Base-by-base conservation (phyloP, 2,888 invertebrate species). In the Polyommatus icarus region DNA sequence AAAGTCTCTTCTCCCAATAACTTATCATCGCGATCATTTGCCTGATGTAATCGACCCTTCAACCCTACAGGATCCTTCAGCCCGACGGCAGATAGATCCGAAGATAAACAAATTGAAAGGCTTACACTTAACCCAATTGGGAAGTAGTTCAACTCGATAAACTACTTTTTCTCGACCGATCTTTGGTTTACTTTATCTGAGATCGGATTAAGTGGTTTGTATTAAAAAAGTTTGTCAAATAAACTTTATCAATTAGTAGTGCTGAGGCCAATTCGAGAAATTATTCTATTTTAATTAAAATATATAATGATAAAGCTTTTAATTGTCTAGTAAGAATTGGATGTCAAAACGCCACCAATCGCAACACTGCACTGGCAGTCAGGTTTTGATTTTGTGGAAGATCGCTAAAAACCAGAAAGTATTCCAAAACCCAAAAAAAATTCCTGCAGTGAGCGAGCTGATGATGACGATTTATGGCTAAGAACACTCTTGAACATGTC, bases 21-120 rank as follows among this genome's bases (percentile, higher is more conserved):
- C 20, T 59, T 59, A 59, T 59, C 20, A 57, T 57, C n/a, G 46
- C 46, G n/a, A 59, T n/a, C 59, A 20, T 59, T 20, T 7, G 61
- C 20, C 24, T 24, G 61, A 67, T 67, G 61, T 67, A 24, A 67
- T 67, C 4, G 61, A 67, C 20, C 3, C 61, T 67, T 67, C 6
- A 67, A 15, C 29, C 24, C 61, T 67, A 67, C 24, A 67, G 29
- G 20, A 67, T 32, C 67, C 67, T 67, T 67, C 67, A 67, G 15
- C 67, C 67, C 67, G 67, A 29, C 32, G 67, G 29, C 29, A 15
- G 50, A 54, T 73, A 73, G 24, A 46, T 75, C 12, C 20, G 46
- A 73, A 73, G 73, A 73, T 54, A 75, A 54, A 75, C 54, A 75
- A 75, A 75, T 75, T 75, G 75, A 75, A 75, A 54, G 75, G 54